Evolutionary conservation across 2,888 invertebrate genomes (phyloP), one percentile per base, ranked within the genome.

Genomic region (Pristionchus entomophagus): DNA sequence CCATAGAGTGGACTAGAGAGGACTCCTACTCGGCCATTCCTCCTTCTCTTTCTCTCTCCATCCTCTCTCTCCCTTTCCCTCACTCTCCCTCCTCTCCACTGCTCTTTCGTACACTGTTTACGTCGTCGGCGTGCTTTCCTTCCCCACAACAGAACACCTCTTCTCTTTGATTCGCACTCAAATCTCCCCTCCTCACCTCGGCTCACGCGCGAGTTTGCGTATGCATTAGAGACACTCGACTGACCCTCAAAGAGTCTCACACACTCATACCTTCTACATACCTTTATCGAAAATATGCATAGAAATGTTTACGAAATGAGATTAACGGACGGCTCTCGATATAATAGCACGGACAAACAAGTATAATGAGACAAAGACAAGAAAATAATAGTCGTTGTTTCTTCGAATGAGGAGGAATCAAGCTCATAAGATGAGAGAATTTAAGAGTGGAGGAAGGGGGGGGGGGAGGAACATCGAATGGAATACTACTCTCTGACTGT

Each of bases 101-200:
- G 22, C 51, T 51, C 78, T 32, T 80, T 80, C 78, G 78, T 80
- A 80, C 51, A 51, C 53, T 82, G 82, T 82, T 82, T 82, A 82
- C 82, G 82, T 59, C 38, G n/a, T 12, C n/a, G 29, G 17, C 26
- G 81, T 12, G 53, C 38, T 35, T 73, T 73, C 65, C 65, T 38
- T 35, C 45, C 26, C 73, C 73, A 73, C 73, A 22, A 45, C 73
- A 73, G 73, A 73, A 41, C 41, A n/a, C 73, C 65, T 69, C 65
- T 8, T 8, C 38, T 38, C 32, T 41, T 45, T 41, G 73, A 73
- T 73, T 73, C 73, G 41, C 41, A 41, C 41, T 35, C 59, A 29
- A 38, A 69, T 22, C 35, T 14, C 32, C 65, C 2, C 19, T 19
- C 14, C 35, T 19, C 65, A 35, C 32, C 35, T 65, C 5, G 19